phyloP scores from a whole-genome alignment of 2,113 vertebrate genomes.

The Amazona vittata region DNA sequence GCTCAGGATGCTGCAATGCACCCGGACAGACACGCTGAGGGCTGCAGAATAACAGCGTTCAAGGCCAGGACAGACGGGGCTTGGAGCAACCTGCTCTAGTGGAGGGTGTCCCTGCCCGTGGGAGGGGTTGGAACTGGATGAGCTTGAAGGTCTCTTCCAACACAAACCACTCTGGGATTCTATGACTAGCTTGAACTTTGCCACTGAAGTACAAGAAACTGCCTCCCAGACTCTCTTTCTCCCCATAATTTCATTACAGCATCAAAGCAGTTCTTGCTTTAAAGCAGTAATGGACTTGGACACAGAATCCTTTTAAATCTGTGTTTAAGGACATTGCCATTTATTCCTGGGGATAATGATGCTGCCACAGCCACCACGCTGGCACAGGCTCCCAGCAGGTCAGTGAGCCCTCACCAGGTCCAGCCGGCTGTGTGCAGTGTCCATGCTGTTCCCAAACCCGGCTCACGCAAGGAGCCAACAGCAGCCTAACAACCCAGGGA shows the following conservation, averaged over 20 bases:
- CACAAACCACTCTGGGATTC: background rate
- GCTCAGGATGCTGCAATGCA: background rate
- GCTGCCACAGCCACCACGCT: background rate
- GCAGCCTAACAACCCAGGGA: background rate
- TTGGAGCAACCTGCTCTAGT: background rate
- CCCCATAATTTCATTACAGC: accelerated
- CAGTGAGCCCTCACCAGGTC: accelerated
- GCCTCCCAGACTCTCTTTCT: background rate
- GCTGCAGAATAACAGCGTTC: background rate
- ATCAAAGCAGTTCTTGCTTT: background rate
- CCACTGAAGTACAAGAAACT: accelerated
- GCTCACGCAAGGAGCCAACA: accelerated
- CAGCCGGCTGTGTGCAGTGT: accelerated
- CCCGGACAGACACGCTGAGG: accelerated
- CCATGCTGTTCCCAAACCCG: accelerated
- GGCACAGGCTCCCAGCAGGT: background rate
- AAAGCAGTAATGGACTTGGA: accelerated
- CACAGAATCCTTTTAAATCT: background rate
- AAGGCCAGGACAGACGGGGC: background rate
- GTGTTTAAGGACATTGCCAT: background rate
- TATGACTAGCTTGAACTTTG: background rate
- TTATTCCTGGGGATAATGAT: background rate
- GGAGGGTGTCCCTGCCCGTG: background rate
- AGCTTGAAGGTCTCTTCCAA: background rate
- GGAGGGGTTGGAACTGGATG: background rate